Evolutionary conservation across 2,797 vertebrate genomes (phyloP).

Genomic region (Pangasius djambal): DNA sequence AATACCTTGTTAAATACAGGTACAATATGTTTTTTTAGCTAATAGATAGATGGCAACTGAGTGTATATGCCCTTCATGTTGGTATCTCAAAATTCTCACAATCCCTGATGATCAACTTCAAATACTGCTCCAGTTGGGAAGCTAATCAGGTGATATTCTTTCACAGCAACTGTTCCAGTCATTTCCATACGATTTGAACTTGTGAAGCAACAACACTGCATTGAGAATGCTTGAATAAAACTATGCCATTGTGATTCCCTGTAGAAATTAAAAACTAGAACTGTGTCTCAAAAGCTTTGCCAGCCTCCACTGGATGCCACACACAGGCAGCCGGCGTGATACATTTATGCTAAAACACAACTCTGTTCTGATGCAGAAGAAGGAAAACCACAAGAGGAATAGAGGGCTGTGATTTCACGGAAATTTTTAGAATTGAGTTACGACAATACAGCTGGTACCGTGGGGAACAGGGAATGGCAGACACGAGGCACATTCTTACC

Average conservation of each 20-base stretch:
- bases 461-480: slow-evolving; percentile 21
- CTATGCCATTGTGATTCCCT: slow-evolving; percentile 63
- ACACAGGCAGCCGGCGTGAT: slow-evolving; percentile 25
- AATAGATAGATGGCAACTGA: background rate
- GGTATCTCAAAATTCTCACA: slow-evolving; percentile 41
- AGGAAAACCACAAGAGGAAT: slow-evolving; percentile 35
- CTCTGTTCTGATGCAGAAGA: slow-evolving; percentile 32
- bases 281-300: slow-evolving; percentile 60
- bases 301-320: slow-evolving; percentile 61
- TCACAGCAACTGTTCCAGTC: slow-evolving; percentile 16
- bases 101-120: slow-evolving; percentile 58
- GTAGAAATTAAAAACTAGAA: slow-evolving; percentile 72
- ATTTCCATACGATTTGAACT: slow-evolving; percentile 25
- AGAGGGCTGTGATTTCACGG: slow-evolving; percentile 46
- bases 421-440: slow-evolving; percentile 58
- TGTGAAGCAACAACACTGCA: slow-evolving; percentile 39
- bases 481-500: slow-evolving; percentile 35
- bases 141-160: slow-evolving; percentile 48
- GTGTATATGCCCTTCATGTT: slow-evolving; percentile 14
- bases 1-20: background rate
- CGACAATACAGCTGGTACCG: slow-evolving; percentile 41
- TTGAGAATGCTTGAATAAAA: slow-evolving; percentile 62
- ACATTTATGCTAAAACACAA: slow-evolving; percentile 43
- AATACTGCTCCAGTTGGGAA: slow-evolving; percentile 57
- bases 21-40: background rate